Percentiles rank a stretch among this genome's conserved stretches.
Conservation (phyloP, 2,888 invertebrate species). For the Pollenia labialis region DNA sequence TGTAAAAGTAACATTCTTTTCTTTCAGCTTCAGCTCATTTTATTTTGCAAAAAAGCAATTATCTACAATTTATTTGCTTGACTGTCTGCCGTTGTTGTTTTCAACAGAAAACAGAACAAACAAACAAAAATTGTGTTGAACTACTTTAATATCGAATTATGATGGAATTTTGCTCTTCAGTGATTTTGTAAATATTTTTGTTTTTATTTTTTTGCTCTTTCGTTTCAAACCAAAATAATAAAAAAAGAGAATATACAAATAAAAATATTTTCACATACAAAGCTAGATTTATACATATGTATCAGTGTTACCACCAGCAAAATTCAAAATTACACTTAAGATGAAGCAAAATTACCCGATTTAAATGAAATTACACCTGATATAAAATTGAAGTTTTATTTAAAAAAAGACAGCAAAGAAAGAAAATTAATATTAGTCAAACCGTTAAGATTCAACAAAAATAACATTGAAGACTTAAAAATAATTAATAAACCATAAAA, state of each 20-base stretch:
- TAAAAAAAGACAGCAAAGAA: too few species aligned
- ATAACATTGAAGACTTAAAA: too few species aligned
- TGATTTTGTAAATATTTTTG: slow-evolving; percentile 38
- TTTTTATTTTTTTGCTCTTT: slow-evolving; percentile 11
- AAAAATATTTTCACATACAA: neutral
- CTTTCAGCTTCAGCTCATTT: neutral
- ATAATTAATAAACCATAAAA: too few species aligned
- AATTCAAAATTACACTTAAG: too few species aligned
- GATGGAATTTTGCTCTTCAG: slow-evolving; percentile 51
- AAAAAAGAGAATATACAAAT: neutral
- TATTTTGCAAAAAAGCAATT: neutral
- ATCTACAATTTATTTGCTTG: slow-evolving; percentile 36
- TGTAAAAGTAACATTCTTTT: too few species aligned
- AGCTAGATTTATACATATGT: too few species aligned
- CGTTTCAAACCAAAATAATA: slow-evolving; percentile 12
- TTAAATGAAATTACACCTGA: too few species aligned
- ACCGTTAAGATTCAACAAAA: too few species aligned
- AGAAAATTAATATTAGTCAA: too few species aligned
- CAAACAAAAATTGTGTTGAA: neutral
- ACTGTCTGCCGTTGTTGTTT: neutral
- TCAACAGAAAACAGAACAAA: neutral
- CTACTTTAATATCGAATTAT: slow-evolving; percentile 33
- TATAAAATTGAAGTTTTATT: too few species aligned
- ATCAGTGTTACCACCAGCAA: too few species aligned
- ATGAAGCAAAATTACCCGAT: too few species aligned